Percentiles rank a stretch among this genome's conserved stretches.
phyloP scores from a whole-genome alignment of 2,113 vertebrate genomes.

The Cyprinus carpio region DNA sequence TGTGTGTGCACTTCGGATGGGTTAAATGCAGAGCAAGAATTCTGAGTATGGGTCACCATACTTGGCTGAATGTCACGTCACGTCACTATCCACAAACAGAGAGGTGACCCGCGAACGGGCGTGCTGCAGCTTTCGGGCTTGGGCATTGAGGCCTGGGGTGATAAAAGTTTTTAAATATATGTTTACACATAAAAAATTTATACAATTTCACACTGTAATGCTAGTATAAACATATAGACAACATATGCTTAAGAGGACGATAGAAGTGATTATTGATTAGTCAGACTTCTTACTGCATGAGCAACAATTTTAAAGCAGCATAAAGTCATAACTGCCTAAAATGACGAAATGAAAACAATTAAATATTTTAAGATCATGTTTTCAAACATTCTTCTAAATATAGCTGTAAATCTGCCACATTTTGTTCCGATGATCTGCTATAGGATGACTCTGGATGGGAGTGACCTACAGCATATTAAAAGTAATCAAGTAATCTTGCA shows the following conservation, averaged over 20 bases:
- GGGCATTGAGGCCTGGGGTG: slow-evolving; percentile 69
- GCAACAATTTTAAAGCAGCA: not conserved
- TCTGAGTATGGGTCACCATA: no score
- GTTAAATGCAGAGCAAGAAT: no score
- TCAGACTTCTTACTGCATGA: not conserved
- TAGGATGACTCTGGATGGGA: slow-evolving; percentile 9
- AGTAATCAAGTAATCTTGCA: no score
- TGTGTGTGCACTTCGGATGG: no score
- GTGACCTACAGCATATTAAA: slow-evolving; percentile 51
- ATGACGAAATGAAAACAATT: not conserved
- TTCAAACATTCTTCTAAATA: not conserved
- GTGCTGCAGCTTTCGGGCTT: slow-evolving; percentile 73
- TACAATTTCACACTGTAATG: not conserved
- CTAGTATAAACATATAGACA: not conserved
- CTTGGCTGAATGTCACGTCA: no score
- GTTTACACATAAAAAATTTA: not conserved
- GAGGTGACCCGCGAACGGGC: slow-evolving; percentile 73
- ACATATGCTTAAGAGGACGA: no score
- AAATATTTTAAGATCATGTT: not conserved
- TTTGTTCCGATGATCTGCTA: not conserved
- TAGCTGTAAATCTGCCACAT: not conserved
- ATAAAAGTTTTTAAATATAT: not conserved
- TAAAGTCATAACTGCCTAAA: not conserved
- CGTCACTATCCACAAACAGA: slow-evolving; percentile 73
- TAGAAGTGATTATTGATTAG: not conserved